Evolutionary conservation across 2,113 vertebrate genomes (phyloP).

Genomic region (Diadophis punctatus): DNA sequence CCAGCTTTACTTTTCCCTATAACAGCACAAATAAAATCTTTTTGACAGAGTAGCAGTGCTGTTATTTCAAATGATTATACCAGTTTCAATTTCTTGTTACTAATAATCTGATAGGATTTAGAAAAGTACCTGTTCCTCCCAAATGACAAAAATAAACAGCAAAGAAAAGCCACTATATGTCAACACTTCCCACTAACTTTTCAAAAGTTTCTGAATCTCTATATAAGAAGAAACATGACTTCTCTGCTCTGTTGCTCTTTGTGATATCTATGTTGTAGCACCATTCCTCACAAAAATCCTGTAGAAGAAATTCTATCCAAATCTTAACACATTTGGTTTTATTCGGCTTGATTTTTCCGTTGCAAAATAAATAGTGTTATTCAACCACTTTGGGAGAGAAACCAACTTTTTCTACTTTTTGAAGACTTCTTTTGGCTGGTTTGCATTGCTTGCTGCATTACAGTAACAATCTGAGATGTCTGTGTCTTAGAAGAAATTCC

Average conservation of each 20-base stretch:
- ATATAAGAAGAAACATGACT: conserved; percentile 40
- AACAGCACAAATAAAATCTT: conserved; percentile 22
- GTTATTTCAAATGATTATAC: conserved; percentile 43
- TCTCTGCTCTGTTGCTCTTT: conserved; percentile 30
- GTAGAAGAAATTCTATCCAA: neutral
- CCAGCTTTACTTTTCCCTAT: conserved; percentile 1
- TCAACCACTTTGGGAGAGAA: neutral
- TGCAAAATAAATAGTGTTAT: neutral
- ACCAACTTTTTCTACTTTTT: neutral
- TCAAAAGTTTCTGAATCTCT: conserved; percentile 3
- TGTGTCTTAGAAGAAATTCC: neutral
- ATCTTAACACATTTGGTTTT: neutral
- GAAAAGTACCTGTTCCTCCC: conserved; percentile 38
- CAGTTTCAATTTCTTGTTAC: conserved; percentile 43
- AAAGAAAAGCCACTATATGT: neutral
- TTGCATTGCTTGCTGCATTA: neutral
- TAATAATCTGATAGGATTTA: conserved; percentile 35
- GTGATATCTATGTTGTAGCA: conserved; percentile 6
- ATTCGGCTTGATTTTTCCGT: neutral
- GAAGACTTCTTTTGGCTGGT: neutral
- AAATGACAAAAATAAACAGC: conserved; percentile 34
- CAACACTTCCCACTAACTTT: conserved; percentile 46
- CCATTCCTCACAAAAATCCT: neutral
- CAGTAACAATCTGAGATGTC: neutral
- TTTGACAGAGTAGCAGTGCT: conserved; percentile 27